Base-by-base conservation (phyloP, 1,140 invertebrate species). In the Leptopilina boulardi region DNA sequence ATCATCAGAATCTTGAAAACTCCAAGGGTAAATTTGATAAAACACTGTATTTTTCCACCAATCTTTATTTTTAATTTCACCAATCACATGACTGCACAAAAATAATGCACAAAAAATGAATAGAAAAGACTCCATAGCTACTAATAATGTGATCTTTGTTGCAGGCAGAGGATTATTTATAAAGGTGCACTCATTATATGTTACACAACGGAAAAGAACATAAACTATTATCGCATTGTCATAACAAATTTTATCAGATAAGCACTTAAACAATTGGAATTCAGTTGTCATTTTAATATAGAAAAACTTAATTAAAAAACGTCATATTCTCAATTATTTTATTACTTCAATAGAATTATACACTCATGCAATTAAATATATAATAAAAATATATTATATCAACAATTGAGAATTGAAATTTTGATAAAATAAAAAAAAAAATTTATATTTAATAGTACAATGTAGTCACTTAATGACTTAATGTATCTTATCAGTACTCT, bases 21-120 rank as follows among this genome's bases (percentile, higher is more conserved):
- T 96, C 51, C 94, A 90, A 0, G 95, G 94, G 84, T 96, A 96
- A 56, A 96, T 93, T 88, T 96, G 95, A 87, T 97, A 97, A 77
- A 96, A 93, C 9, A 94, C 90, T 0, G 93, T 93, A n/a, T 92
- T 93, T 80, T 94, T 92, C 94, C 95, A 97, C 96, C 96, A 97
- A 79, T 91, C 92, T 59, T 74, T 78, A 13, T 90, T 80, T 87
- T 82, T 42, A 23, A 90, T 88, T 72, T 86, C 78, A 0, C 79
- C 84, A 34, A 71, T 56, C 0, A 71, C 51, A 0, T 85, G 13
- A 41, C 77, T 76, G 11, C 77, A n/a, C 10, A 83, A 71, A 0
- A 85, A 23, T 19, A 84, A 42, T 6, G 85, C 26, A 47, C 26
- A 56, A 9, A 79, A 19, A 13, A 41, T 77, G 74, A 23, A 34